Percentiles rank a stretch among this genome's conserved stretches.
These are phyloP conservation scores for Seira ritae DNA, from an alignment of 2,888 invertebrate genomes.

Conservation along the genomic window DNA sequence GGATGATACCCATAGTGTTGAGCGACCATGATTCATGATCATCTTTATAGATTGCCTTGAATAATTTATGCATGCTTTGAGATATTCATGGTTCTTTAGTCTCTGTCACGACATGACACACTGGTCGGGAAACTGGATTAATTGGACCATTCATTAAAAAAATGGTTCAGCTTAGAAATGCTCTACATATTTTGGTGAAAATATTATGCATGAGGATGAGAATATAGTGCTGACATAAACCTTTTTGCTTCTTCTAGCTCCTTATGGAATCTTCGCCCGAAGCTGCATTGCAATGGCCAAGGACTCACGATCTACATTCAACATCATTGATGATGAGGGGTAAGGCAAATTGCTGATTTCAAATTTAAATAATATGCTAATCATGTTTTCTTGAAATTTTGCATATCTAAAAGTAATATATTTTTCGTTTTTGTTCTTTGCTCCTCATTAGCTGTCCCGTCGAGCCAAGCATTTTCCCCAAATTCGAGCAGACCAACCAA, in stretches of 20 bases:
- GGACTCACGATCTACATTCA: conserved; percentile 96
- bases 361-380: not conserved
- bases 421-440: conserved; percentile 47
- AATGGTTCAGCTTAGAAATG: conserved; percentile 6
- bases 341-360: conserved; percentile 75
- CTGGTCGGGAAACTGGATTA: conserved; percentile 63
- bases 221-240: conserved; percentile 7
- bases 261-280: conserved; percentile 95
- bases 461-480: conserved; percentile 95
- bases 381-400: not conserved
- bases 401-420: not conserved
- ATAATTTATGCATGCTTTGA: conserved; percentile 23
- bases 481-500: conserved; percentile 92
- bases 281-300: conserved; percentile 98
- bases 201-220: not conserved
- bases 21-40: conserved; percentile 19
- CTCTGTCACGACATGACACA: conserved; percentile 62
- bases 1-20: no score
- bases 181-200: not conserved
- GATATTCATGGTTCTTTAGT: conserved; percentile 49
- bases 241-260: conserved; percentile 81
- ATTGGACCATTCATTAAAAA: conserved; percentile 62
- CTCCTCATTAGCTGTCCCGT: conserved; percentile 89
- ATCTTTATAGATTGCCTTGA: conserved; percentile 1
- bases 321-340: conserved; percentile 97